Percentiles rank a stretch among this genome's conserved stretches.
Evolutionary conservation across 2,113 vertebrate species (phyloP).

Genomic region (Calcarius ornatus): DNA sequence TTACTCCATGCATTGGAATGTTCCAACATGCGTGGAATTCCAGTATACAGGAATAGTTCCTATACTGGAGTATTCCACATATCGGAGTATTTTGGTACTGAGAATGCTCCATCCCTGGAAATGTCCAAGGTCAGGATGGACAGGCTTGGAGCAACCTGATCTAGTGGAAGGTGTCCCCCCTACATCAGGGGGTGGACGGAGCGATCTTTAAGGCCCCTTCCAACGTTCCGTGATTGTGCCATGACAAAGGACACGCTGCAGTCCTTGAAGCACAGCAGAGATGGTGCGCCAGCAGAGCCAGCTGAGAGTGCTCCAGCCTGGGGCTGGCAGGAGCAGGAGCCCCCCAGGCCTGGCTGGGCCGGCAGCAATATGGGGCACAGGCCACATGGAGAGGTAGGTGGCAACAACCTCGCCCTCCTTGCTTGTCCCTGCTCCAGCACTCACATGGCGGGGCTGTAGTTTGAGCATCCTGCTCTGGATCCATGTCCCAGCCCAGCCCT

Average conservation of each 20-base stretch:
- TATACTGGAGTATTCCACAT: not conserved
- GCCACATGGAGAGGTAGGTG: not conserved
- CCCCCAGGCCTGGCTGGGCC: not conserved
- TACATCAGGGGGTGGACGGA: not conserved
- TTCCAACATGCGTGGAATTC: not conserved
- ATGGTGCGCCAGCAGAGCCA: not conserved
- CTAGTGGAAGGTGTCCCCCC: not conserved
- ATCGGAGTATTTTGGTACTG: not conserved
- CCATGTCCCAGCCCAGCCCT: not conserved
- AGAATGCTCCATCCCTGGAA: not conserved
- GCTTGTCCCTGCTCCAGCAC: not conserved
- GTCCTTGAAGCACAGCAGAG: not conserved
- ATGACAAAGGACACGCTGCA: rapidly evolving
- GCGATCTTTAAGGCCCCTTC: not conserved
- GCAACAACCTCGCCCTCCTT: not conserved
- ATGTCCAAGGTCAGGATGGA: not conserved
- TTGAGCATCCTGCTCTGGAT: not conserved
- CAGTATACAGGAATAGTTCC: not conserved
- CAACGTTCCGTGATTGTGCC: rapidly evolving
- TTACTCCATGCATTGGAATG: not conserved
- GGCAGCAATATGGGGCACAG: not conserved
- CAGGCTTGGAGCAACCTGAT: not conserved
- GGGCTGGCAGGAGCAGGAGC: not conserved
- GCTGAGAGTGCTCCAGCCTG: not conserved
- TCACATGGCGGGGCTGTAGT: not conserved